Conservation (phyloP, 2,888 invertebrate genomes). For the Melanostoma mellinum region DNA sequence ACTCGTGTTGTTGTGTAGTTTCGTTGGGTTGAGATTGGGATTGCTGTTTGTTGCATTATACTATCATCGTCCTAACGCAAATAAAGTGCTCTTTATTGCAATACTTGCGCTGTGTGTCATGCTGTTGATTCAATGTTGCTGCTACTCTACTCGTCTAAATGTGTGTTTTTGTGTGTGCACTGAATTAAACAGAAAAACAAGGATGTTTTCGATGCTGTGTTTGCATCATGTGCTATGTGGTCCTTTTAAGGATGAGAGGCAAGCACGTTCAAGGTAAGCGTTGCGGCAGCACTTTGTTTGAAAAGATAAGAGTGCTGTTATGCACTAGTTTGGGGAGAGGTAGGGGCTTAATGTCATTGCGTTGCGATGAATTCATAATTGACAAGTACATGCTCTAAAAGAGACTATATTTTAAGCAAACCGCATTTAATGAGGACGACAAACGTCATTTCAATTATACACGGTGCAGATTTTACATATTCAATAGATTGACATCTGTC, state of each 20-base stretch:
- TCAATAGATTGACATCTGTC: conserved; percentile 30
- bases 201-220: conserved; percentile 18
- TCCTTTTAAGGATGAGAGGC: conserved; percentile 30
- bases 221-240: background rate
- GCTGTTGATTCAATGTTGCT: conserved; percentile 55
- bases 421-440: conserved; percentile 39
- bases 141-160: background rate
- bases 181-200: conserved; percentile 59
- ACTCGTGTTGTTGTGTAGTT: conserved; percentile 4
- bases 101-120: conserved; percentile 42
- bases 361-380: conserved; percentile 49
- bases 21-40: conserved; percentile 10
- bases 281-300: conserved; percentile 23
- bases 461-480: conserved; percentile 6
- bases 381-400: conserved; percentile 51
- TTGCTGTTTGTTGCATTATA: conserved; percentile 15
- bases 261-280: conserved; percentile 64
- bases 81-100: conserved; percentile 68
- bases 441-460: conserved; percentile 57
- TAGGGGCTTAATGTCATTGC: conserved; percentile 48
- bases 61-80: conserved; percentile 49
- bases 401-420: background rate
- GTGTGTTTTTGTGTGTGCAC: conserved; percentile 10
- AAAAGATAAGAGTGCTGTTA: conserved; percentile 20
- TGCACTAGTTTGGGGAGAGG: conserved; percentile 11